These are phyloP conservation scores for Polyodon spathula DNA, from an alignment of 2,113 vertebrate species.

Conservation along the genomic window DNA sequence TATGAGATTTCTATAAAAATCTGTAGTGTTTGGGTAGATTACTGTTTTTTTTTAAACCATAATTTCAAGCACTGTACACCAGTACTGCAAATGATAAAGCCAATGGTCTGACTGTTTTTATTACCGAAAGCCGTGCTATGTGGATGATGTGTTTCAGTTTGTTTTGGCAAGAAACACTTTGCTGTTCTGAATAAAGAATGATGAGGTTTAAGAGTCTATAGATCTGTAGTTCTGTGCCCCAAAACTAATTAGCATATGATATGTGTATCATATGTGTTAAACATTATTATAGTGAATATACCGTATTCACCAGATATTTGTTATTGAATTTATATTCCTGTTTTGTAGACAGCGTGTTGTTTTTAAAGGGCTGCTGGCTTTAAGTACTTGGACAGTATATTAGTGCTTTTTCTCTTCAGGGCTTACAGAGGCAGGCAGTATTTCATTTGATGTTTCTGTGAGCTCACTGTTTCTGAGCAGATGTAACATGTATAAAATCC, in stretches of 20 bases:
- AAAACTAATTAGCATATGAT: constrained; percentile 10
- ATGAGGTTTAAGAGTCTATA: constrained; percentile 29
- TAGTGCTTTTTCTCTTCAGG: not conserved
- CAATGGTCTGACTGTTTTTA: constrained; percentile 34
- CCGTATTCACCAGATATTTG: constrained; percentile 2
- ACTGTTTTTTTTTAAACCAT: too few species aligned
- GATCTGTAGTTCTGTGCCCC: constrained; percentile 25
- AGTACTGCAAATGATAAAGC: constrained; percentile 17
- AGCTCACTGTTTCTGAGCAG: too few species aligned
- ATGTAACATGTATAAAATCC: too few species aligned
- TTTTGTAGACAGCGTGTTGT: not conserved
- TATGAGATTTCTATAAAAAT: too few species aligned
- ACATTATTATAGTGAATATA: not conserved
- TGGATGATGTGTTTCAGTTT: constrained; percentile 29
- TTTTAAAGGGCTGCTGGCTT: not conserved
- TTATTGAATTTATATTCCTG: not conserved
- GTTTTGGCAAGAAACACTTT: constrained; percentile 33
- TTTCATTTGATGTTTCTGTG: too few species aligned
- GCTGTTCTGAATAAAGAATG: constrained; percentile 27
- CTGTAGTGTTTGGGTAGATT: too few species aligned
- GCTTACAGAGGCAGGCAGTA: too few species aligned
- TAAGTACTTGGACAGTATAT: not conserved
- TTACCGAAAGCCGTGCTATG: constrained; percentile 39
- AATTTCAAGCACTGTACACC: constrained; percentile 14
- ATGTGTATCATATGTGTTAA: constrained; percentile 1